These are phyloP conservation scores for Anthoptus insignis DNA, from an alignment of 2,888 invertebrate species.

Conservation along the genomic window DNA sequence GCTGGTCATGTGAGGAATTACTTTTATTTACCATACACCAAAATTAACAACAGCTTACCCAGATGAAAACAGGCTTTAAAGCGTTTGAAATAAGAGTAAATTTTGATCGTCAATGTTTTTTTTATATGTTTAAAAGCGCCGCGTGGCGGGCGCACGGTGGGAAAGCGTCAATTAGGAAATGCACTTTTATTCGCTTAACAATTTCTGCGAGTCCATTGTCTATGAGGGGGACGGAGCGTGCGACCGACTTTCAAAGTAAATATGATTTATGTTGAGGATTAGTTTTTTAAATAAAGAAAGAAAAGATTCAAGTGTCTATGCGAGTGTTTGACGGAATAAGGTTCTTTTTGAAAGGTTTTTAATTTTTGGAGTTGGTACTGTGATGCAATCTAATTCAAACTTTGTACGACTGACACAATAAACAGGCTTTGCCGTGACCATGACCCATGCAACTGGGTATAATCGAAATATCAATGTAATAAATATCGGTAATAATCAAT, in stretches of 20 bases:
- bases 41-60: background rate
- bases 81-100: slow-evolving; percentile 39
- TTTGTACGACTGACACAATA: too few species aligned
- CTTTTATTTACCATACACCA: slow-evolving; percentile 23
- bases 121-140: slow-evolving; percentile 64
- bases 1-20: slow-evolving; percentile 28
- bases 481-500: too few species aligned
- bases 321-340: background rate
- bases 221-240: slow-evolving; percentile 45
- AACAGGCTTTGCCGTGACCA: too few species aligned
- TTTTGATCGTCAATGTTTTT: slow-evolving; percentile 40
- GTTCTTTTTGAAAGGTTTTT: too few species aligned
- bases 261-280: slow-evolving; percentile 33
- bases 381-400: too few species aligned
- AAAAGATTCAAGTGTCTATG: slow-evolving; percentile 40
- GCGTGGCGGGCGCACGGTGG: slow-evolving; percentile 80
- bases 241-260: slow-evolving; percentile 34
- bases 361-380: too few species aligned
- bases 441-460: too few species aligned
- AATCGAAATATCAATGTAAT: too few species aligned
- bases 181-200: slow-evolving; percentile 73
- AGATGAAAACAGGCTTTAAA: slow-evolving; percentile 39
- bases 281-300: slow-evolving; percentile 29
- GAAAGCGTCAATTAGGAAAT: slow-evolving; percentile 81
- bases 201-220: slow-evolving; percentile 58